Base-by-base conservation (phyloP, 2,797 vertebrate genomes). In the Ptychadena robeensis region DNA sequence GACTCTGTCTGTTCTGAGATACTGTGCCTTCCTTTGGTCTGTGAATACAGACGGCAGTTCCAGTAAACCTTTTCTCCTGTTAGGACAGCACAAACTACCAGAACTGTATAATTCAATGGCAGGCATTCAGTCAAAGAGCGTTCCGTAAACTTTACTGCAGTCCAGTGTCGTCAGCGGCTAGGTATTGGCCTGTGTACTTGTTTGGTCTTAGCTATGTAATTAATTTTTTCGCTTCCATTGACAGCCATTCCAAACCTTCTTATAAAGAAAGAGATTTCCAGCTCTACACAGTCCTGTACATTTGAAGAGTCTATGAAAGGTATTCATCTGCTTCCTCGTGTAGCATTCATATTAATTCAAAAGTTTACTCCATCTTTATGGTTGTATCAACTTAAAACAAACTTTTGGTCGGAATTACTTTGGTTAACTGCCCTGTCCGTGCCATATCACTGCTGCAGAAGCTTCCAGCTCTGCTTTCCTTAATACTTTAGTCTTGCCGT, bases 241-340 rank as follows among this genome's bases (percentile, higher is more conserved):
- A 75, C 91, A 92, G 96, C 95, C 89, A 93, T 91, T 89, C 90
- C 91, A 88, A 96, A 96, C 88, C 90, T 97, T 88, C 93, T 94
- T 82, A 96, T 99, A 90, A 99, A 99, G 94, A 96, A 95, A 91
- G 98, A 99, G 93, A 91, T 91, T 40, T 92, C 95, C 69, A 96
- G 96, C 88, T 95, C 96, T 88, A 93, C 94, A 87, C 96, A 96
- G 90, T 94, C 96, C 86, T 99, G 97, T 90, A 94, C 96, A 89
- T 97, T 96, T 91, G 96, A 98, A 88, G 96, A 98, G 87, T 95
- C 94, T 91, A 95, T 97, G 87, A 96, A 98, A 97, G 96, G 96
- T 99, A 93, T 76, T 86, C 86, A 88, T 80, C 89, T 88, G 81
- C 89, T 91, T 90, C 75, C 90, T 90, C 86, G 88, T 82, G 2